A percentile compares a stretch with the other conserved stretches of the same genome.
These are phyloP conservation scores for Myotis planiceps DNA, from an alignment of 2,797 vertebrate genomes.

Conservation along the genomic window DNA sequence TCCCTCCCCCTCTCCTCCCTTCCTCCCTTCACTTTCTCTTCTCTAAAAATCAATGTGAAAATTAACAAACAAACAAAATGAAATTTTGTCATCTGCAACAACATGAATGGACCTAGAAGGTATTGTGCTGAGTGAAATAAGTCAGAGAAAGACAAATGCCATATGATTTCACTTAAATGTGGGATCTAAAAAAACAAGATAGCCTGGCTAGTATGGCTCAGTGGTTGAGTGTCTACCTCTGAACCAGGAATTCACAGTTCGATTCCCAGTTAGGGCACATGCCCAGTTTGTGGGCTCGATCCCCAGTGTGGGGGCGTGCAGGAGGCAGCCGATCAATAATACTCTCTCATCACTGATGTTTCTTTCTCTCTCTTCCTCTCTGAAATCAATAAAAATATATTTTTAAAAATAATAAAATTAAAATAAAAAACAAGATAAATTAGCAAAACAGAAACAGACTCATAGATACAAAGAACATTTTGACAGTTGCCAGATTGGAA, in stretches of 20 bases:
- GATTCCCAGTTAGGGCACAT: no score
- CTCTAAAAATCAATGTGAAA: not conserved
- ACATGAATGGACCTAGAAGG: not conserved
- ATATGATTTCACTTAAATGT: not conserved
- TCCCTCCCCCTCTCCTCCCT: no score
- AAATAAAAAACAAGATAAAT: not conserved
- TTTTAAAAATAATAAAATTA: no score
- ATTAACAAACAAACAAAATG: not conserved
- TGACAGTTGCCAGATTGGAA: not conserved
- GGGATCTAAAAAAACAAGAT: not conserved
- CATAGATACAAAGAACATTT: not conserved
- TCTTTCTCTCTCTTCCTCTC: no score
- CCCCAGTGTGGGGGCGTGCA: no score
- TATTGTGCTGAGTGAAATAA: not conserved
- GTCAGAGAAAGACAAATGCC: not conserved
- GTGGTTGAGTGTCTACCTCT: no score
- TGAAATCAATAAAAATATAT: no score
- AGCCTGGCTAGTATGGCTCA: no score
- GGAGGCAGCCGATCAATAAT: no score
- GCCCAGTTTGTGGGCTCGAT: no score
- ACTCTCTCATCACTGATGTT: no score
- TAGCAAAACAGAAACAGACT: not conserved
- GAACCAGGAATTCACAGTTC: no score
- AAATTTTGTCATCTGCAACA: not conserved
- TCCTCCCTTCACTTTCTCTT: not conserved